Evolutionary conservation across 2,797 vertebrate species (phyloP).

Genomic region (Remorina albescens): DNA sequence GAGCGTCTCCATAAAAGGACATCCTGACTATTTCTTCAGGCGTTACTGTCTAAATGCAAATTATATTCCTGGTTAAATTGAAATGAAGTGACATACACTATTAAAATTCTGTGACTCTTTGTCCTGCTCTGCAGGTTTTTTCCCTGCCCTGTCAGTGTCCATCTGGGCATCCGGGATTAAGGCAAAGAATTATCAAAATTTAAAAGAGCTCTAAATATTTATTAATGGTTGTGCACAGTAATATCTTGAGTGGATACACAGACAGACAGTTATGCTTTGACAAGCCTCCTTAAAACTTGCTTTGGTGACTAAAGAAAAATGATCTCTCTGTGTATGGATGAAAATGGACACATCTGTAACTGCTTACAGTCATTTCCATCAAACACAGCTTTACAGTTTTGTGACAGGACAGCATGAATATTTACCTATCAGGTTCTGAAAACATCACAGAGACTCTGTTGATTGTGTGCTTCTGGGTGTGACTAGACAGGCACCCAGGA

Average conservation of each 20-base stretch:
- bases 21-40: conserved; percentile 31
- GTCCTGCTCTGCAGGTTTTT: conserved; percentile 62
- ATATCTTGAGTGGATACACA: conserved; percentile 53
- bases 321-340: conserved; percentile 35
- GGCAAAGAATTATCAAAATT: conserved; percentile 47
- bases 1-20: conserved; percentile 21
- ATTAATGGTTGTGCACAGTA: conserved; percentile 58
- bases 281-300: conserved; percentile 30
- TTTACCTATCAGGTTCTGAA: conserved; percentile 30
- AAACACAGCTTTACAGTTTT: conserved; percentile 6
- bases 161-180: conserved; percentile 62
- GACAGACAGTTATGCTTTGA: conserved; percentile 51
- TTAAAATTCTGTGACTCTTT: conserved; percentile 41
- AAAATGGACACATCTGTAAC: conserved; percentile 24
- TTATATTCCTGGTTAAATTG: conserved; percentile 26
- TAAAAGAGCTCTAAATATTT: conserved; percentile 67
- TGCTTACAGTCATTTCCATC: conserved; percentile 27
- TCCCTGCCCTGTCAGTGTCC: conserved; percentile 63
- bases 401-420: conserved; percentile 15
- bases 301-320: conserved; percentile 46
- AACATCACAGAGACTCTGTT: conserved; percentile 42
- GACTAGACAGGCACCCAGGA: conserved; percentile 42
- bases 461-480: conserved; percentile 51
- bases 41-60: conserved; percentile 37
- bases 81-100: conserved; percentile 1